These are phyloP conservation scores for Drosophila kambysellisi DNA, from an alignment of 2,888 invertebrate species.

Conservation along the genomic window DNA sequence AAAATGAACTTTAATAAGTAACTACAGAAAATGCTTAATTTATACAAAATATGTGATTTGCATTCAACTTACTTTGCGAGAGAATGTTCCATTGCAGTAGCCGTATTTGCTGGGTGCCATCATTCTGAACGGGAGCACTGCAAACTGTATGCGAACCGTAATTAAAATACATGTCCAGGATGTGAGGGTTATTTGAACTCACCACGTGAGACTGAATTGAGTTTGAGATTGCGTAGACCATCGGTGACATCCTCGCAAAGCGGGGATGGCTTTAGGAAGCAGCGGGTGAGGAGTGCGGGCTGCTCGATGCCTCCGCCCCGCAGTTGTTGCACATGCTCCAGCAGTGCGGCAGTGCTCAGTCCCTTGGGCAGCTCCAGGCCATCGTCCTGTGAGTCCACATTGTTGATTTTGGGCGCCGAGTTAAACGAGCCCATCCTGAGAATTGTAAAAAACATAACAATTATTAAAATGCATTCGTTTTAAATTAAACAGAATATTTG, in stretches of 20 bases:
- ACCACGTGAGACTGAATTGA: constrained; percentile 86
- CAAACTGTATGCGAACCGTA: constrained; percentile 83
- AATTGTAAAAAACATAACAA: constrained; percentile 33
- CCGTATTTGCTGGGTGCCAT: constrained; percentile 85
- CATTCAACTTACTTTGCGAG: constrained; percentile 87
- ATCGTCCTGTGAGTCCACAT: constrained; percentile 88
- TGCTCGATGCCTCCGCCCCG: constrained; percentile 84
- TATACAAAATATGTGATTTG: background rate
- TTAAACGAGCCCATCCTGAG: constrained; percentile 91
- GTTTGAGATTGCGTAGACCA: constrained; percentile 84
- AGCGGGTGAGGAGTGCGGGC: constrained; percentile 85
- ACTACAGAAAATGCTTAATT: background rate
- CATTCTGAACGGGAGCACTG: constrained; percentile 85
- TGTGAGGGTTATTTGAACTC: background rate
- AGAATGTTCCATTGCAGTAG: constrained; percentile 90
- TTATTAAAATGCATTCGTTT: background rate
- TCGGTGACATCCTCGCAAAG: constrained; percentile 82
- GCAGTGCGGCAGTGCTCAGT: constrained; percentile 85
- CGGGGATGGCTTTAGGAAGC: constrained; percentile 79
- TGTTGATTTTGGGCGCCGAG: constrained; percentile 88
- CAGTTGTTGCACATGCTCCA: constrained; percentile 86
- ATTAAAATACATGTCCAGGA: background rate
- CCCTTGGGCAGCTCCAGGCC: constrained; percentile 86
- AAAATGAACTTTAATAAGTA: background rate
- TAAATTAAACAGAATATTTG: background rate